These are phyloP conservation scores for Ctenosaura bakeri DNA, from an alignment of 2,797 vertebrate species.

Conservation along the genomic window DNA sequence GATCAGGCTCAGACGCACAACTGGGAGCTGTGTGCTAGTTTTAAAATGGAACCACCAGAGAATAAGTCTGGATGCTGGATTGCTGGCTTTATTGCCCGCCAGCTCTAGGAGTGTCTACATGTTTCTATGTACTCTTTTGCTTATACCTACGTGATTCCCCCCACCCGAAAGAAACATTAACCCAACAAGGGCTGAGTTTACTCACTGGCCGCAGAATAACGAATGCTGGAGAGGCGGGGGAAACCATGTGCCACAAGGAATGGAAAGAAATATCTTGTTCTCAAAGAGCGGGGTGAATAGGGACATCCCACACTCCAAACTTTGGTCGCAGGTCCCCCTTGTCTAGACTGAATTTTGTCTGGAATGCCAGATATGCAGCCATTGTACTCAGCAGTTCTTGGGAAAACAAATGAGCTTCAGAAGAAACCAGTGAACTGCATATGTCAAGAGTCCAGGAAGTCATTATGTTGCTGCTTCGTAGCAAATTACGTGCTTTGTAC, in stretches of 20 bases:
- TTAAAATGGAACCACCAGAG: too few relatives aligned
- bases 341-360: conserved; percentile 3
- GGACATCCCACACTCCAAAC: not conserved
- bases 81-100: too few relatives aligned
- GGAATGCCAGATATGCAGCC: not conserved
- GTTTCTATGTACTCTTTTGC: too few relatives aligned
- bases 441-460: too few relatives aligned
- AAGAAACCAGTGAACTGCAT: not conserved
- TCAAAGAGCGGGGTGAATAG: not conserved
- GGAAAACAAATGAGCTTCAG: not conserved
- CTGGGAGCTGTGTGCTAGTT: too few relatives aligned
- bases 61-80: too few relatives aligned
- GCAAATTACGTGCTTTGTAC: too few relatives aligned
- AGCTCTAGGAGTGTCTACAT: too few relatives aligned
- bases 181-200: not conserved
- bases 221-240: not conserved
- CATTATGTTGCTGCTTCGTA: too few relatives aligned
- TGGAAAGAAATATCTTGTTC: not conserved
- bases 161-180: not conserved
- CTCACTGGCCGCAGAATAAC: not conserved
- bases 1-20: too few relatives aligned
- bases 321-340: not conserved
- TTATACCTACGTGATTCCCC: not conserved
- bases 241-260: not conserved
- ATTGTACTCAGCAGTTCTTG: not conserved